Percentiles rank a stretch among this genome's conserved stretches.
These are phyloP conservation scores for Anastatus disparis DNA, from an alignment of 1,140 invertebrate species.

Conservation along the genomic window DNA sequence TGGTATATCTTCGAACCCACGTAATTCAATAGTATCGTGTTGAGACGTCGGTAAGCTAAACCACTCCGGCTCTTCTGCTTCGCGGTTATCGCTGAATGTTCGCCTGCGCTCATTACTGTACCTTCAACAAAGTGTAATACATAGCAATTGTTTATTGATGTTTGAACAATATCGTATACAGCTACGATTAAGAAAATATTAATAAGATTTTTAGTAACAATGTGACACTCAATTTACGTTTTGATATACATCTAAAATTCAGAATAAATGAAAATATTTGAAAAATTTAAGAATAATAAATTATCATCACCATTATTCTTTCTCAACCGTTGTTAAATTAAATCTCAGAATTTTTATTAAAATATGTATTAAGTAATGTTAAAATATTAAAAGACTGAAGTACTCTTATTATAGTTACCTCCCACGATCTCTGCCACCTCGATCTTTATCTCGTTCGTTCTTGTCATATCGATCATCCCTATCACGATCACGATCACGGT, in stretches of 20 bases:
- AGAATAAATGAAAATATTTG: too few species aligned
- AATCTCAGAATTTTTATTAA: too few species aligned
- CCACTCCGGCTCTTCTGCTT: constrained; percentile 76
- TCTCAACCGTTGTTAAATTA: too few species aligned
- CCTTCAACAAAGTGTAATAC: constrained; percentile 37
- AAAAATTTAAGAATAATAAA: too few species aligned
- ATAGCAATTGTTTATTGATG: constrained; percentile 1
- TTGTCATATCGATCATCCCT: constrained; percentile 56
- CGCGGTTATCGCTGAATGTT: constrained; percentile 64
- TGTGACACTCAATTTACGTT: too few species aligned
- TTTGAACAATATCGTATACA: too few species aligned
- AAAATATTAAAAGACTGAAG: too few species aligned
- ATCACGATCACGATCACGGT: constrained; percentile 58
- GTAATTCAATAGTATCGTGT: constrained; percentile 91
- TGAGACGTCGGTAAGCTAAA: constrained; percentile 91
- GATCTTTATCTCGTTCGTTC: constrained; percentile 31
- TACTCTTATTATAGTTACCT: constrained; percentile 16
- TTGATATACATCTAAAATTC: too few species aligned
- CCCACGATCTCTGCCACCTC: constrained; percentile 52
- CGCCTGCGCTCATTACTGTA: constrained; percentile 65
- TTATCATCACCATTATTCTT: too few species aligned
- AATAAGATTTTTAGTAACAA: too few species aligned
- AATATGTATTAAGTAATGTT: too few species aligned
- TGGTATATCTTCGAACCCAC: constrained; percentile 85
- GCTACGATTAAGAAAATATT: too few species aligned